Percentiles rank a stretch among this genome's conserved stretches.
Evolutionary conservation across 2,888 invertebrate species (phyloP).

Genomic region (Tachina lurida): DNA sequence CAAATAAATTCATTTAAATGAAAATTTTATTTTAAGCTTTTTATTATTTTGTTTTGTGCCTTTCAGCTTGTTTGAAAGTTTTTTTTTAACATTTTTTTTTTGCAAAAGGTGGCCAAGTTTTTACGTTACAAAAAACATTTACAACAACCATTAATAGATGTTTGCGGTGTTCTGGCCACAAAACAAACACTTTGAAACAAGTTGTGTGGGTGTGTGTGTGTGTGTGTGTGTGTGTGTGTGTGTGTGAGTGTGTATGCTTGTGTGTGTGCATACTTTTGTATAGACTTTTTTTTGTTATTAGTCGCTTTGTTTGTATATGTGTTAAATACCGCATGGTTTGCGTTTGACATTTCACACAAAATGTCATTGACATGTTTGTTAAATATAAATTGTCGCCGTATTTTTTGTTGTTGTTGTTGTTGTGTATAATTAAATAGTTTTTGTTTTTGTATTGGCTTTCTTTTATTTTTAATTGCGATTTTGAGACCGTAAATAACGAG

Average conservation of each 20-base stretch:
- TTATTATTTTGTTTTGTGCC: not conserved
- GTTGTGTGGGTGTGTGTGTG: not conserved
- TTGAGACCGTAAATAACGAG: slow-evolving; percentile 34
- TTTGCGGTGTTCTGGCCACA: slow-evolving; percentile 42
- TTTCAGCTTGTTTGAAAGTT: not conserved
- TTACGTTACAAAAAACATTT: slow-evolving; percentile 30
- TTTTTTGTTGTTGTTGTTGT: not conserved
- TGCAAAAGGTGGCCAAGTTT: slow-evolving; percentile 37
- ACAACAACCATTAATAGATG: slow-evolving; percentile 31
- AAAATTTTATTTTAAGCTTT: not conserved
- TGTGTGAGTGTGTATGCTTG: not conserved
- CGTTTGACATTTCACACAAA: slow-evolving; percentile 54
- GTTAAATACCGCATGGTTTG: slow-evolving; percentile 39
- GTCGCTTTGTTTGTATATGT: slow-evolving; percentile 32
- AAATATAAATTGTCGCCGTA: slow-evolving; percentile 31
- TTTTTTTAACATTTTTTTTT: not conserved
- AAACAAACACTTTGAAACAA: slow-evolving; percentile 27
- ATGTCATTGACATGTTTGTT: slow-evolving; percentile 60
- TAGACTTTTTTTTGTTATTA: not conserved
- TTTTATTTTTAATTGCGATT: not conserved
- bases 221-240: not conserved
- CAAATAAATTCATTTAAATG: slow-evolving; percentile 31
- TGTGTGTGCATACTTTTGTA: not conserved
- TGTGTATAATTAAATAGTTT: slow-evolving; percentile 30
- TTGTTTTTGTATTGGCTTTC: slow-evolving; percentile 18